Base-by-base conservation (phyloP, 2,113 vertebrate genomes). In the Carassius auratus region DNA sequence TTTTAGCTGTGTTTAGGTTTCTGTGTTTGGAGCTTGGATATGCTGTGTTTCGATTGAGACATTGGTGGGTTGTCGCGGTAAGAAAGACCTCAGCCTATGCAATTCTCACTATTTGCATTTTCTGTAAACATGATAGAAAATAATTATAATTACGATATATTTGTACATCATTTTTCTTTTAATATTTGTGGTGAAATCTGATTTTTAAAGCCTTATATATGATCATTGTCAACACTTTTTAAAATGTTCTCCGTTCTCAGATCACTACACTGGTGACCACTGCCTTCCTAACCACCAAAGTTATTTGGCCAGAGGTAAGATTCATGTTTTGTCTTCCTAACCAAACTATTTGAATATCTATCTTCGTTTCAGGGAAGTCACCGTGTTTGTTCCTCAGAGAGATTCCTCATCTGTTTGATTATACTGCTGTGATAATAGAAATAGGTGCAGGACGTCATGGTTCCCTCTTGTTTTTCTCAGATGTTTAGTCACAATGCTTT, bases 61-160 rank as follows among this genome's bases (percentile, higher is more conserved):
- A 99, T 90, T 98, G 97, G 98, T 99, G 97, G 97, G 96, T 98
- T 59, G 96, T 99, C 6, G 98, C 97, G 93, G 98, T 99, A 95
- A 98, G 98, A 95, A 73, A 38, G 14, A 82, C 23, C 0, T 36
- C 6, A 64, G 14, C 0, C 50, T 55, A 12, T 68, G 26, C 8
- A 26, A 6, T 13, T 79, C 17, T 59, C 2, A 4, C 4, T 52
- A 52, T 52, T 52, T 52, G 50, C 50, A 52, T 52, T 52, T 52
- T 52, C 50, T 52, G 50, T 52, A 55, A 55, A 7, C 55, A 21
- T 45, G 30, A 50, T 75, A 57, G 55, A 57, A 57, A 57, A 57
- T 57, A 57, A 52, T 50, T 13, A 50, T 3, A 68, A 36, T 77
- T 57, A 5, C 30, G 8, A 17, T 55, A 17, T 52, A 52, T 52